These are phyloP conservation scores for Mastomys coucha DNA, from an alignment of 2,113 vertebrate species.

Conservation along the genomic window DNA sequence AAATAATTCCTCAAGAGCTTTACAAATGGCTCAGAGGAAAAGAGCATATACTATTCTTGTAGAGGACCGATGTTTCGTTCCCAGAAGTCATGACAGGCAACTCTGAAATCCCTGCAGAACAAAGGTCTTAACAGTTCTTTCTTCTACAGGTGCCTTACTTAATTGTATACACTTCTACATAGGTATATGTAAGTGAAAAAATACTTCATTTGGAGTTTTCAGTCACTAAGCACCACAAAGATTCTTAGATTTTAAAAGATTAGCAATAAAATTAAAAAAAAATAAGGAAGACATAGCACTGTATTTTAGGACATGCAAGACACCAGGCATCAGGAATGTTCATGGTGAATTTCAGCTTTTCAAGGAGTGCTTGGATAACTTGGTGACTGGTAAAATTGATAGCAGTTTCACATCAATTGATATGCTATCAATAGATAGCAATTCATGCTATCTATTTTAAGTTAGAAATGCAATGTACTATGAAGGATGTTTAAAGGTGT, in stretches of 20 bases:
- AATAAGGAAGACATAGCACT: too few species aligned
- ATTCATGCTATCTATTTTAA: not conserved
- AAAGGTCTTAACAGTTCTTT: not conserved
- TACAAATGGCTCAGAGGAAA: not conserved
- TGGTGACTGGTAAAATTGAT: too few species aligned
- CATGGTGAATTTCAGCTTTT: too few species aligned
- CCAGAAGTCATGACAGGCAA: not conserved
- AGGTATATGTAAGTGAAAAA: not conserved
- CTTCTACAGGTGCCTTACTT: not conserved
- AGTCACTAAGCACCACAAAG: not conserved
- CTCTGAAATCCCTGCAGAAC: not conserved
- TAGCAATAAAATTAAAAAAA: too few species aligned
- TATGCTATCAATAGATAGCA: too few species aligned
- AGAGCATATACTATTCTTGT: not conserved
- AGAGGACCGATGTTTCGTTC: not conserved
- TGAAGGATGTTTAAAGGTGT: not conserved
- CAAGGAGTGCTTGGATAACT: too few species aligned
- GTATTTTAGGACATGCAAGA: too few species aligned
- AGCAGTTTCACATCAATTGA: not conserved
- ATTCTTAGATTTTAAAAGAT: not conserved
- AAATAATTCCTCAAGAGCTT: not conserved
- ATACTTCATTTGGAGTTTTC: not conserved
- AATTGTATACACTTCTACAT: not conserved
- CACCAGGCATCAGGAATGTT: not conserved
- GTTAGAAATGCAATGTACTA: accelerated